phyloP scores from a whole-genome alignment of 64 coral and sea anemone species.

The Montipora foliosa region DNA sequence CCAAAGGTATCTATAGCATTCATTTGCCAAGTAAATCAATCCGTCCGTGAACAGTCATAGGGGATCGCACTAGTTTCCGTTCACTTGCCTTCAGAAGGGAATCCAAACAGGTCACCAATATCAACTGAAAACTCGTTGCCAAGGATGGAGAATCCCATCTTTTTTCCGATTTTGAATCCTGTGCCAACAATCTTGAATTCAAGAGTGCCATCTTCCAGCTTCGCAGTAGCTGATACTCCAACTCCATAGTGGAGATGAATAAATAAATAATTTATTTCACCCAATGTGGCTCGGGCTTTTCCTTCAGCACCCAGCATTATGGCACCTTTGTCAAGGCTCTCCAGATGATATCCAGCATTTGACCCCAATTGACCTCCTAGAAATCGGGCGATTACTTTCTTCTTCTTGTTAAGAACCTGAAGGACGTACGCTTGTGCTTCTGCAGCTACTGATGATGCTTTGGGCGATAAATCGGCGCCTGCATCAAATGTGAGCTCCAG shows the following conservation, averaged over 20 bases:
- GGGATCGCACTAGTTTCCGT: no score
- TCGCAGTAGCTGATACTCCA: constrained; percentile 9
- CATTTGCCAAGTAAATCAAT: no score
- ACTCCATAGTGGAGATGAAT: background rate
- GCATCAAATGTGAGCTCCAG: background rate
- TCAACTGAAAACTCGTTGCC: constrained; percentile 22
- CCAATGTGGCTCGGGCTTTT: background rate
- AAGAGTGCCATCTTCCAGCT: constrained; percentile 4
- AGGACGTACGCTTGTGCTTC: background rate
- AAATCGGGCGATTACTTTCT: constrained; percentile 1
- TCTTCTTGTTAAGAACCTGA: background rate
- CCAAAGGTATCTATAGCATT: no score
- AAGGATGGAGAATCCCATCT: background rate
- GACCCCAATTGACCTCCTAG: background rate
- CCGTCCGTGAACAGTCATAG: no score
- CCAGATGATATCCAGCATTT: background rate
- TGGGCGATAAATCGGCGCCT: background rate
- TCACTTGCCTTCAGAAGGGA: background rate
- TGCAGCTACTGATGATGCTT: background rate
- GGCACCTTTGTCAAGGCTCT: background rate
- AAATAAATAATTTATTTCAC: background rate
- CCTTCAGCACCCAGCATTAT: background rate
- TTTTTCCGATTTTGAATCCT: constrained; percentile 8
- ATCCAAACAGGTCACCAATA: background rate
- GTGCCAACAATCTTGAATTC: background rate